Evolutionary conservation across 1,140 invertebrate species (phyloP).

Genomic region (Mamestra configurata): DNA sequence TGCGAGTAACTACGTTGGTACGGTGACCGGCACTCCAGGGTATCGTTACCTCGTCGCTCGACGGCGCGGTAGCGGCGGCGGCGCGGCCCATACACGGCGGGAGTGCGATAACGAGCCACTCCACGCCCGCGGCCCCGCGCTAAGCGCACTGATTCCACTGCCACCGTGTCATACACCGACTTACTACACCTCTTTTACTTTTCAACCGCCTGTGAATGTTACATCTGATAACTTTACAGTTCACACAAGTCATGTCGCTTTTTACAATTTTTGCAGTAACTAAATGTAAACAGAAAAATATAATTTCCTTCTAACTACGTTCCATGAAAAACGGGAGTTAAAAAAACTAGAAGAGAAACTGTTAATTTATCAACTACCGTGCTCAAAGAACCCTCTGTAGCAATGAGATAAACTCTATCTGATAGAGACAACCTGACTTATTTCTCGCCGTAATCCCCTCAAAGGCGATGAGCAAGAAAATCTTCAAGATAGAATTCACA

Average conservation of each 20-base stretch:
- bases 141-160: conserved; percentile 56
- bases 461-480: conserved; percentile 40
- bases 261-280: not conserved
- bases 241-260: not conserved
- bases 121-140: conserved; percentile 54
- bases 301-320: not conserved
- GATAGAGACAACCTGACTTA: conserved; percentile 37
- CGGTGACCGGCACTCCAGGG: conserved; percentile 51
- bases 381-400: conserved; percentile 31
- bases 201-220: conserved; percentile 42
- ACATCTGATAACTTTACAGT: conserved; percentile 35
- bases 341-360: conserved; percentile 7
- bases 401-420: conserved; percentile 31
- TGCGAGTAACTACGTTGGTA: conserved; percentile 46
- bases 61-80: conserved; percentile 47
- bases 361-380: conserved; percentile 38
- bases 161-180: conserved; percentile 41
- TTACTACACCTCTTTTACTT: conserved; percentile 29
- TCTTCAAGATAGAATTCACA: conserved; percentile 32
- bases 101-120: conserved; percentile 68
- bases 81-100: conserved; percentile 49
- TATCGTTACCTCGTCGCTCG: conserved; percentile 59
- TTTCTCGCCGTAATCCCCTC: conserved; percentile 30
- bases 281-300: not conserved
- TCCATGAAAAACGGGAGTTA: not conserved